Evolutionary conservation across 2,888 invertebrate genomes (phyloP).

Genomic region (Lacanobia wlatinum): DNA sequence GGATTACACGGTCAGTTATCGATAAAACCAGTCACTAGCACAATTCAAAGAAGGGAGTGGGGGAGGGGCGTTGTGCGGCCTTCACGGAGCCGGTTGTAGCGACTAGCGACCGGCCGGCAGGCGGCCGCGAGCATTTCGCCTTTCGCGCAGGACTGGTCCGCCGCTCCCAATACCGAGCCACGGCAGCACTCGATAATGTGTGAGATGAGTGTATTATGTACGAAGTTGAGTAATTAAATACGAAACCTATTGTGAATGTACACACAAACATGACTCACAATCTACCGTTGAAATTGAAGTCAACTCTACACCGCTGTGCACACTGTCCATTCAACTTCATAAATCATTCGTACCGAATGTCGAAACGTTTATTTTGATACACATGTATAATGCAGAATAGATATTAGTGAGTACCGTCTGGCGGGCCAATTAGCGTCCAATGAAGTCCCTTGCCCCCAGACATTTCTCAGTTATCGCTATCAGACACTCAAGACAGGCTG

Average conservation of each 20-base stretch:
- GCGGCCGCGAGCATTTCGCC: constrained; percentile 87
- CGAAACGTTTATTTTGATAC: constrained; percentile 55
- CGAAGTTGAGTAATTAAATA: constrained; percentile 64
- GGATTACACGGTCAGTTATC: constrained; percentile 73
- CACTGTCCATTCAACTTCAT: constrained; percentile 51
- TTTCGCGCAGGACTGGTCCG: constrained; percentile 86
- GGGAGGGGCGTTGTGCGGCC: constrained; percentile 85
- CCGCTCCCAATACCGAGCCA: constrained; percentile 79
- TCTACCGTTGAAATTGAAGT: constrained; percentile 58
- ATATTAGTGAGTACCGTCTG: constrained; percentile 80
- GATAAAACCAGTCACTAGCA: constrained; percentile 82
- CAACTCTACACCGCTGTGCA: constrained; percentile 42
- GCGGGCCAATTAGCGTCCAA: constrained; percentile 84
- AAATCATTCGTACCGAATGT: constrained; percentile 54
- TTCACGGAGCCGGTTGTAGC: constrained; percentile 89
- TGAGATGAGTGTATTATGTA: constrained; percentile 68
- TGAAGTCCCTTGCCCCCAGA: constrained; percentile 83
- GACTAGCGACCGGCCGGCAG: constrained; percentile 69
- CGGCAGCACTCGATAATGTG: constrained; percentile 66
- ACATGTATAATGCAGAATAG: constrained; percentile 65
- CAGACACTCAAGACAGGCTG: constrained; percentile 69
- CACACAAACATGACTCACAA: constrained; percentile 59
- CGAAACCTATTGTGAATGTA: constrained; percentile 54
- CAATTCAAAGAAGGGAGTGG: constrained; percentile 75
- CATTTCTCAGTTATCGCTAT: constrained; percentile 79